Conservation (phyloP, 92 coral and sea anemone genomes). For the Porites divaricata region DNA sequence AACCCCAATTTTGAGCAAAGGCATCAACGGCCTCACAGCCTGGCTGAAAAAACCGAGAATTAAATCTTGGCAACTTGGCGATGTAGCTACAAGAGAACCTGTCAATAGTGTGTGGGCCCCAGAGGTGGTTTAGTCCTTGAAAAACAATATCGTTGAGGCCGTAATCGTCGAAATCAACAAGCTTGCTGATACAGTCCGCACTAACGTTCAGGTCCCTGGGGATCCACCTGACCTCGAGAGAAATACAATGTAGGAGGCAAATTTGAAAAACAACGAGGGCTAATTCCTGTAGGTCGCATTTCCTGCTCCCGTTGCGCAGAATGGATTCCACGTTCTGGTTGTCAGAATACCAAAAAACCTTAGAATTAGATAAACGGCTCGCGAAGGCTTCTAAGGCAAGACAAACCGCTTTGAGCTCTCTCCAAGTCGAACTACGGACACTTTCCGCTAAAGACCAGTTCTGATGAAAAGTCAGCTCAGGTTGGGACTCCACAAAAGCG, state of each 20-base stretch:
- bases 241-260: too few relatives aligned
- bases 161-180: conserved; percentile 30
- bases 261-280: too few relatives aligned
- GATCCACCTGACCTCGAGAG: too few relatives aligned
- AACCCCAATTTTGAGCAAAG: conserved; percentile 2
- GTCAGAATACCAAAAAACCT: not conserved
- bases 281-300: too few relatives aligned
- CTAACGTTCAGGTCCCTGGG: conserved; percentile 11
- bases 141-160: conserved; percentile 30
- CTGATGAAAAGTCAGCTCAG: not conserved
- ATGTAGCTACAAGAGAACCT: conserved; percentile 40
- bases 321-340: conserved; percentile 37
- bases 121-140: conserved; percentile 2
- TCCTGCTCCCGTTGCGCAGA: not conserved
- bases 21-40: conserved; percentile 22
- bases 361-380: conserved; percentile 8
- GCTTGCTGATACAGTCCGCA: conserved; percentile 22
- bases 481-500: not conserved
- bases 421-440: not conserved
- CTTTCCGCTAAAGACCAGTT: not conserved
- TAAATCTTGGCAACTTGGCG: conserved; percentile 18
- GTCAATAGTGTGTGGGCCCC: conserved; percentile 44
- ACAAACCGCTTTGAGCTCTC: conserved; percentile 8
- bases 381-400: conserved; percentile 43
- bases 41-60: conserved; percentile 30